Conservation (phyloP, 2,888 invertebrate species). For the Chorisops tibialis region DNA sequence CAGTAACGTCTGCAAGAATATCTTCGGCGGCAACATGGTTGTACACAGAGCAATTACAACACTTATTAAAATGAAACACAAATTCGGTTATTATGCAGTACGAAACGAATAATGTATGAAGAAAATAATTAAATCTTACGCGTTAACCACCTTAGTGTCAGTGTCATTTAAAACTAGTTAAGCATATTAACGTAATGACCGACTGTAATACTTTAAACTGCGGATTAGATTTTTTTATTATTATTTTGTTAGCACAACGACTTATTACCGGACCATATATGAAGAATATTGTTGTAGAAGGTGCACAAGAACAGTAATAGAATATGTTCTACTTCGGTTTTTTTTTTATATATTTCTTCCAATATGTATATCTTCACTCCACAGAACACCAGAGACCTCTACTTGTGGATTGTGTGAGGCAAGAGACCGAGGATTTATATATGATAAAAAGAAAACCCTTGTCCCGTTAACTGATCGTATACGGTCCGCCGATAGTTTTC, state of each 20-base stretch:
- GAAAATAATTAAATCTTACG: too few relatives aligned
- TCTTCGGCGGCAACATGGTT: constrained; percentile 10
- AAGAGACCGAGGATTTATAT: too few relatives aligned
- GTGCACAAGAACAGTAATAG: constrained; percentile 5
- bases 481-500: too few relatives aligned
- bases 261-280: not conserved
- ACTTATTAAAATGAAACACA: too few relatives aligned
- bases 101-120: too few relatives aligned
- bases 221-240: too few relatives aligned
- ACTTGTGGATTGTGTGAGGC: too few relatives aligned
- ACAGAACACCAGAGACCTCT: too few relatives aligned
- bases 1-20: constrained; percentile 3
- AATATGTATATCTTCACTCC: too few relatives aligned
- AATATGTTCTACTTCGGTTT: constrained; percentile 2
- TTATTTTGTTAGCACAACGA: too few relatives aligned
- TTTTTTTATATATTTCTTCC: not conserved
- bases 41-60: too few relatives aligned
- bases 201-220: constrained; percentile 6
- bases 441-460: constrained; percentile 8
- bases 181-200: constrained; percentile 6
- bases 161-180: constrained; percentile 13
- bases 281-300: constrained; percentile 5
- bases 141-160: not conserved
- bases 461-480: constrained; percentile 12
- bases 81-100: too few relatives aligned